Percentiles rank a stretch among this genome's conserved stretches.
These are phyloP conservation scores for Oscheius sp. DNA, from an alignment of 1,140 invertebrate genomes.

Conservation along the genomic window DNA sequence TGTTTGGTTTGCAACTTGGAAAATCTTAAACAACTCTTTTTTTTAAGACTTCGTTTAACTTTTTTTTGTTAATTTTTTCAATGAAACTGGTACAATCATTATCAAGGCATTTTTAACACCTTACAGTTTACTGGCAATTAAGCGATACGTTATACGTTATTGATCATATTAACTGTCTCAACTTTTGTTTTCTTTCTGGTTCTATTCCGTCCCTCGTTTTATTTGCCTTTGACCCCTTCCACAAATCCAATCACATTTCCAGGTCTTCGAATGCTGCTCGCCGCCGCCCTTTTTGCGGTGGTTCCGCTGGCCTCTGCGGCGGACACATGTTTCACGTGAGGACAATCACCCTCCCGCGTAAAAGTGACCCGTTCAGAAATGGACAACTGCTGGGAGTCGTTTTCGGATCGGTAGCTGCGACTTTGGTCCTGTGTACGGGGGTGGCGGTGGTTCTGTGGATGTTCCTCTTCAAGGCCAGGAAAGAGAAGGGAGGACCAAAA, in stretches of 20 bases:
- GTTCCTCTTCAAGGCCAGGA: not conserved
- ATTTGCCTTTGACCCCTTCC: not conserved
- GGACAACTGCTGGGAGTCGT: constrained; percentile 27
- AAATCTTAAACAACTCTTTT: too few relatives aligned
- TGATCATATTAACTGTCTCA: too few relatives aligned
- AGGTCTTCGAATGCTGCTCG: not conserved
- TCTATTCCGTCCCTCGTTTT: not conserved
- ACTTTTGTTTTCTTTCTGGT: not conserved
- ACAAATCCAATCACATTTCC: not conserved
- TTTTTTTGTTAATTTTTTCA: too few relatives aligned
- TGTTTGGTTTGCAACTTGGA: too few relatives aligned
- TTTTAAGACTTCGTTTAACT: too few relatives aligned
- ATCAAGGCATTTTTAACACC: too few relatives aligned
- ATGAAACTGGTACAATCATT: too few relatives aligned
- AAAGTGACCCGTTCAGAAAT: not conserved
- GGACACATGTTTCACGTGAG: not conserved
- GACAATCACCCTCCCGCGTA: not conserved
- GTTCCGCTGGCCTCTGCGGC: not conserved
- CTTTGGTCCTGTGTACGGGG: constrained; percentile 22
- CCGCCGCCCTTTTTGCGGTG: not conserved
- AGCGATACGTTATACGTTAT: too few relatives aligned
- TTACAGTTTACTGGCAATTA: too few relatives aligned
- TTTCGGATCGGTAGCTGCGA: constrained; percentile 28
- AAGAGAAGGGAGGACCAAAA: constrained; percentile 4
- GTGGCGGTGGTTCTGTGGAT: constrained; percentile 16